Evolutionary conservation across 2,113 vertebrate genomes (phyloP).

Genomic region (Alethe castanea): DNA sequence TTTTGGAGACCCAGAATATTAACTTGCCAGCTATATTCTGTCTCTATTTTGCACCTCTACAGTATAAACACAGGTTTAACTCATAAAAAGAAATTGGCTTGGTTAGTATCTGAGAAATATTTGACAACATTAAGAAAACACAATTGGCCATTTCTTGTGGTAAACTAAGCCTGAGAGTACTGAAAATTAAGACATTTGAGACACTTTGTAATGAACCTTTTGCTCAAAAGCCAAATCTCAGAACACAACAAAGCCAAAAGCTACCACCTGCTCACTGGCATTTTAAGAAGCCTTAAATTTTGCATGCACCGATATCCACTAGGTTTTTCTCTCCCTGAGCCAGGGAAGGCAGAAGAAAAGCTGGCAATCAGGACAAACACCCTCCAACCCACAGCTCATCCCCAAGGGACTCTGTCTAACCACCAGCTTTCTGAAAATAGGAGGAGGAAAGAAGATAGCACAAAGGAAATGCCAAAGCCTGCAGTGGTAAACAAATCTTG

Average conservation of each 20-base stretch:
- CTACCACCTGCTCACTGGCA: not conserved
- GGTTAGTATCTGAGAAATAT: not conserved
- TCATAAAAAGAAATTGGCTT: not conserved
- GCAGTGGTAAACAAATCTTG: not conserved
- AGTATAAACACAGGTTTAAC: not conserved
- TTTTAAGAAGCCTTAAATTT: not conserved
- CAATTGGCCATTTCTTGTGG: not conserved
- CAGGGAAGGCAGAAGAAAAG: not conserved
- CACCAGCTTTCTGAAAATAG: not conserved
- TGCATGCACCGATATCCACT: not conserved
- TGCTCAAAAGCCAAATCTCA: not conserved
- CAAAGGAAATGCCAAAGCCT: not conserved
- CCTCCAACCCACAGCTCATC: not conserved
- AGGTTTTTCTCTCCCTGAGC: not conserved
- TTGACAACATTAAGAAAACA: not conserved
- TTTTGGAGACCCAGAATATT: not conserved
- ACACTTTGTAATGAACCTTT: not conserved
- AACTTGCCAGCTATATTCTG: not conserved
- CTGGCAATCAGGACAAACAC: not conserved
- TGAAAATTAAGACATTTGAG: not conserved
- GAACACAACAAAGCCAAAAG: not conserved
- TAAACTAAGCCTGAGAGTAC: not conserved
- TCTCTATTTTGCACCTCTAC: not conserved
- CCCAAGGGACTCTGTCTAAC: not conserved
- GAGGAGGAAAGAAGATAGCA: not conserved